phyloP scores from a whole-genome alignment of 92 coral and sea anemone genomes.

The Blastomussa wellsi region DNA sequence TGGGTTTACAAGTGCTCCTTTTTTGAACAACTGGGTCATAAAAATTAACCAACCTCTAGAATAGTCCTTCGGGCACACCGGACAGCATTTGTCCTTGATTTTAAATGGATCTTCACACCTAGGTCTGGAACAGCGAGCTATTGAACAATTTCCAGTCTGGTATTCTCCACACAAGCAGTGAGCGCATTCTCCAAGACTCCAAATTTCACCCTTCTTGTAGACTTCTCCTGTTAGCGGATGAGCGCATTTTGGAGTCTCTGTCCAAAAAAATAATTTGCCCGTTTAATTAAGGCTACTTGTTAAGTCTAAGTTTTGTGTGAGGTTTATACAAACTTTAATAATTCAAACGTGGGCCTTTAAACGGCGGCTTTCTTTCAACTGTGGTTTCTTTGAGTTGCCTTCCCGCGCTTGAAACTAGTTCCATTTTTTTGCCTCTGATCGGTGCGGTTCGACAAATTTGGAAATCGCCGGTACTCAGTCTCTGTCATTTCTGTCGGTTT shows the following conservation, averaged over 20 bases:
- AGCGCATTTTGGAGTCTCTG: constrained; percentile 62
- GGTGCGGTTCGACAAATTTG: too few species aligned
- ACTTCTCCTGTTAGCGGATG: constrained; percentile 38
- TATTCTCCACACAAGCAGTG: constrained; percentile 58
- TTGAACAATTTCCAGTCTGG: constrained; percentile 56
- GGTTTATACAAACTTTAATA: too few species aligned
- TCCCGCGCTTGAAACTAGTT: too few species aligned
- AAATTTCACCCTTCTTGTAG: constrained; percentile 49
- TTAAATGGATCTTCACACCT: constrained; percentile 62
- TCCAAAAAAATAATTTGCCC: not conserved
- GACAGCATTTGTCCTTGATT: constrained; percentile 65
- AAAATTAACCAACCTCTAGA: constrained; percentile 35
- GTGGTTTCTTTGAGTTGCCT: not conserved
- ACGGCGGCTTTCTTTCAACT: too few species aligned
- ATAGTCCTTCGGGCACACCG: constrained; percentile 63
- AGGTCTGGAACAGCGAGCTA: constrained; percentile 46
- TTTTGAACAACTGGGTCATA: not conserved
- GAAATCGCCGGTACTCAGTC: too few species aligned
- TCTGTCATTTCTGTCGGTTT: too few species aligned
- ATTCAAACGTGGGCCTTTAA: too few species aligned
- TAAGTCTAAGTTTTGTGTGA: not conserved
- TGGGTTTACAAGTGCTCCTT: too few species aligned
- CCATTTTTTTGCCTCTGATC: too few species aligned
- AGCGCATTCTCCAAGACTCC: constrained; percentile 79
- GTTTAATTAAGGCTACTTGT: not conserved